These are phyloP conservation scores for Sialis lutaria DNA, from an alignment of 2,888 invertebrate genomes.

Conservation along the genomic window DNA sequence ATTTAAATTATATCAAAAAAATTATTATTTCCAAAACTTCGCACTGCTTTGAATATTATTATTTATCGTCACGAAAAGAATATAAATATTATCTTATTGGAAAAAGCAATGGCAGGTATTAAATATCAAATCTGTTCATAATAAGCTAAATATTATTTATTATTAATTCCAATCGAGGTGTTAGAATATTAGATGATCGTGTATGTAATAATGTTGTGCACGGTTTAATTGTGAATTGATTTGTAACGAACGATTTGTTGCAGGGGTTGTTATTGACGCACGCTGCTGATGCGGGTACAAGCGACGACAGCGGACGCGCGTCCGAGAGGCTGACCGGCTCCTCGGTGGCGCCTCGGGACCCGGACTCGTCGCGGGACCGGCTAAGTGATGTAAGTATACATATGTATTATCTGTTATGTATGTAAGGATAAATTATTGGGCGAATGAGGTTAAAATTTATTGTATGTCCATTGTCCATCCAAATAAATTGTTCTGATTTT, in stretches of 20 bases:
- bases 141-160: no score
- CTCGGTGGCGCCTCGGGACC: slow-evolving; percentile 57
- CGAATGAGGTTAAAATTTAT: no score
- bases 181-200: slow-evolving; percentile 7
- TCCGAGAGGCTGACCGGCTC: slow-evolving; percentile 65
- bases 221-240: slow-evolving; percentile 4
- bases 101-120: no score
- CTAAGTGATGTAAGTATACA: slow-evolving; percentile 61
- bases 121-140: no score
- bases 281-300: slow-evolving; percentile 54
- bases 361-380: slow-evolving; percentile 68
- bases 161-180: background rate
- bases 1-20: no score
- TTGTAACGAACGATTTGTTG: no score
- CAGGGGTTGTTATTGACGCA: slow-evolving; percentile 56
- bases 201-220: slow-evolving; percentile 9
- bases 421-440: no score
- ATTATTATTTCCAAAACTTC: background rate
- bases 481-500: no score
- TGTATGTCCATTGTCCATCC: no score
- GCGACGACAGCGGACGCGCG: slow-evolving; percentile 69
- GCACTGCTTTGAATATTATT: background rate
- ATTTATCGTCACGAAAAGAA: background rate
- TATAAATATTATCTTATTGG: no score
- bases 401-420: background rate